A percentile compares a stretch with the other conserved stretches of the same genome.
phyloP scores from a whole-genome alignment of 1,140 invertebrate genomes.

The Drosophila kohkoa region DNA sequence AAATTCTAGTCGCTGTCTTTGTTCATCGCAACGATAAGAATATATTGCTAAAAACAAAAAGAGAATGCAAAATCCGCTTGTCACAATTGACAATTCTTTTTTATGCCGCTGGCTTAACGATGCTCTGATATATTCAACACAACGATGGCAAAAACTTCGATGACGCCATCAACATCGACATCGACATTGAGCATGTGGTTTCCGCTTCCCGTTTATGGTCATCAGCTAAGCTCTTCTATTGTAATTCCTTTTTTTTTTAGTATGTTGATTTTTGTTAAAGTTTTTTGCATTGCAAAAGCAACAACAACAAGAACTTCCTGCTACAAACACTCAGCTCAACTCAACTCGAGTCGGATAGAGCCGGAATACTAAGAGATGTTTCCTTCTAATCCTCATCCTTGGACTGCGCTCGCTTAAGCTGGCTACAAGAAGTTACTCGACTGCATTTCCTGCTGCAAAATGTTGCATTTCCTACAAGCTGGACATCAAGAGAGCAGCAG shows the following conservation, averaged over 20 bases:
- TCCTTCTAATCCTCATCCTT: slow-evolving; percentile 1
- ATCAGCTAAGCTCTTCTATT: slow-evolving; percentile 40
- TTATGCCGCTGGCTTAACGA: neutral
- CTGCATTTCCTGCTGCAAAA: slow-evolving; percentile 69
- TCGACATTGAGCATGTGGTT: slow-evolving; percentile 40
- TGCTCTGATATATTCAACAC: slow-evolving; percentile 5
- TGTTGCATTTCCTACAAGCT: slow-evolving; percentile 68
- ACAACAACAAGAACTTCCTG: slow-evolving; percentile 55
- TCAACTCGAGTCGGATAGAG: slow-evolving; percentile 18
- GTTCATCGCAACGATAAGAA: neutral
- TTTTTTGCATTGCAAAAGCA: slow-evolving; percentile 57
- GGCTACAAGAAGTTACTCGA: slow-evolving; percentile 57
- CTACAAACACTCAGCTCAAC: slow-evolving; percentile 18
- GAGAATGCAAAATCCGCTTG: neutral
- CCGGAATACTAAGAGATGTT: slow-evolving; percentile 7
- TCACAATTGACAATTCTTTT: neutral
- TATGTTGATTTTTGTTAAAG: slow-evolving; percentile 52
- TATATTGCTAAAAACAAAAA: neutral
- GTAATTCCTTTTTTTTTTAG: slow-evolving; percentile 13
- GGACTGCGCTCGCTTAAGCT: slow-evolving; percentile 25
- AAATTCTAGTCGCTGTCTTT: neutral
- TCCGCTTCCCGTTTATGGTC: slow-evolving; percentile 50
- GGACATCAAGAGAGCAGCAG: slow-evolving; percentile 31
- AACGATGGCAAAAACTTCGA: slow-evolving; percentile 32
- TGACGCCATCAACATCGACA: neutral